Conservation (phyloP, 2,888 invertebrate species). For the Hyposoter dolosus region DNA sequence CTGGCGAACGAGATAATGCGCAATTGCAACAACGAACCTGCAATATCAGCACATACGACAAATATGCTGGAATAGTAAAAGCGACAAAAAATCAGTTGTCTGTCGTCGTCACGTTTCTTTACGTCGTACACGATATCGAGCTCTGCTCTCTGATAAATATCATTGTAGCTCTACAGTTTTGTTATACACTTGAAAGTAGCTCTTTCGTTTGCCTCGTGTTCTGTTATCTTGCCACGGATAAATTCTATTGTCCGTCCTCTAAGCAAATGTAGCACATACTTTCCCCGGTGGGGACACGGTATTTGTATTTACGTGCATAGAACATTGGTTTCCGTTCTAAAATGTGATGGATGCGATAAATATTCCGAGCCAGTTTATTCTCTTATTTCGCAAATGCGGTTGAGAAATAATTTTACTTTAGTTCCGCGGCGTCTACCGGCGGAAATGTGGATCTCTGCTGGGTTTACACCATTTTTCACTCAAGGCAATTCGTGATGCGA, state of each 20-base stretch:
- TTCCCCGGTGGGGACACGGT: not conserved
- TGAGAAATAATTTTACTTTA: not conserved
- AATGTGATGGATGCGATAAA: constrained; percentile 1
- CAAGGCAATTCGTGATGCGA: not conserved
- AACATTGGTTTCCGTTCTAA: constrained; percentile 11
- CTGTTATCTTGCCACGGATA: constrained; percentile 16
- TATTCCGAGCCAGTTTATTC: not conserved
- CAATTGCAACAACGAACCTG: constrained; percentile 49
- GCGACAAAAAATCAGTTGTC: not conserved
- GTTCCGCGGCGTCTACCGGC: not conserved
- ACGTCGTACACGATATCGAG: constrained; percentile 1
- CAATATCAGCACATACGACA: constrained; percentile 15
- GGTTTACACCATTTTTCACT: not conserved
- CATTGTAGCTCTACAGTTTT: constrained; percentile 7
- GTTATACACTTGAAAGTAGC: constrained; percentile 5
- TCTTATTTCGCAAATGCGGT: not conserved
- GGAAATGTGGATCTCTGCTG: not conserved
- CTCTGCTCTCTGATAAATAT: not conserved
- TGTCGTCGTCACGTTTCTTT: not conserved
- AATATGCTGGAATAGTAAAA: not conserved
- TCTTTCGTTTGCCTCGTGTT: not conserved
- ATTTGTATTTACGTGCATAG: not conserved
- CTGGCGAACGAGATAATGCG: constrained; percentile 53
- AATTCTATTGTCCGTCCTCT: constrained; percentile 13
- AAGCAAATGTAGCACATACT: constrained; percentile 7